These are phyloP conservation scores for Lanistes nyassanus DNA, from an alignment of 1,140 invertebrate species.

Conservation along the genomic window DNA sequence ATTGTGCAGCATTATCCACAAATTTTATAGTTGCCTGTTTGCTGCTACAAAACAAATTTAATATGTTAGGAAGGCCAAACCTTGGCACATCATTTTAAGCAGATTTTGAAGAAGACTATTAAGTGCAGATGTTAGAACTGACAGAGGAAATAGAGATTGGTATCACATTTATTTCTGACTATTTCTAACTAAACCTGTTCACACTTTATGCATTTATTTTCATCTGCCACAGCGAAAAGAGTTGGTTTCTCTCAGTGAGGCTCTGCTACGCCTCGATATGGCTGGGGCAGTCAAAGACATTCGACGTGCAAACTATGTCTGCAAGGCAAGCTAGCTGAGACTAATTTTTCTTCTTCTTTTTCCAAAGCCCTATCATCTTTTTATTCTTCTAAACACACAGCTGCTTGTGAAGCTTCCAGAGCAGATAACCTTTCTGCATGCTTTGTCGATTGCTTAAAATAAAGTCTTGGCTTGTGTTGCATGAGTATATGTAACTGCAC, in stretches of 20 bases:
- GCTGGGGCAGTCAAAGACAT: conserved; percentile 92
- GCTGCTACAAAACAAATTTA: too few species aligned
- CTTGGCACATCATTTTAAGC: too few species aligned
- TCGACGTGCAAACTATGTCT: conserved; percentile 95
- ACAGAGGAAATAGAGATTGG: not conserved
- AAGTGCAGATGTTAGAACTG: not conserved
- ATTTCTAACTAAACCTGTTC: not conserved
- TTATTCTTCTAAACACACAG: not conserved
- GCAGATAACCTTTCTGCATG: too few species aligned
- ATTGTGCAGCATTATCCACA: not conserved
- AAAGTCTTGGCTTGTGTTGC: too few species aligned
- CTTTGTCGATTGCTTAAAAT: too few species aligned
- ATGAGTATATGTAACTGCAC: too few species aligned
- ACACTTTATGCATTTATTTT: not conserved
- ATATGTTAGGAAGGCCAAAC: too few species aligned
- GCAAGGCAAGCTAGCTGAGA: conserved; percentile 73
- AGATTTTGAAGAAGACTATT: too few species aligned
- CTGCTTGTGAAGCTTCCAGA: too few species aligned
- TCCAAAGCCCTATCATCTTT: not conserved
- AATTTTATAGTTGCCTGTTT: too few species aligned
- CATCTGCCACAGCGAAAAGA: conserved; percentile 29
- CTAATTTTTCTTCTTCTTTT: not conserved
- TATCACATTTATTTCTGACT: not conserved
- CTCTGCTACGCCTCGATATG: conserved; percentile 92
- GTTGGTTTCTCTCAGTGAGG: conserved; percentile 94